Base-by-base conservation (phyloP, 2,797 vertebrate genomes). In the Apodemus agrarius region DNA sequence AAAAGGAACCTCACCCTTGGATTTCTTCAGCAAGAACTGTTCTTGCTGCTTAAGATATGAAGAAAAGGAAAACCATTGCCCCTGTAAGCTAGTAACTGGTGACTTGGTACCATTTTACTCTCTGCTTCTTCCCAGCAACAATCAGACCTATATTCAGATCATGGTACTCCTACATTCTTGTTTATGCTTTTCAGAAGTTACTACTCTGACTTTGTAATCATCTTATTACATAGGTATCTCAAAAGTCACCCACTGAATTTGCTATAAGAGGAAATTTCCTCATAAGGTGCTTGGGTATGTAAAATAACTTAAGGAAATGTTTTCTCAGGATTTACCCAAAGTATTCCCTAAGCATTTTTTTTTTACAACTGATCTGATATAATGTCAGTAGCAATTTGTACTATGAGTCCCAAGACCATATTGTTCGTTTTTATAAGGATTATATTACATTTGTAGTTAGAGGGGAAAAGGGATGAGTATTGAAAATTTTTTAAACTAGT, bases 181-280 rank as follows among this genome's bases (percentile, higher is more conserved):
- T 91, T 43, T 78, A 1, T 97, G 57, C 87, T 59, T 40, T 87
- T 92, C 54, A 29, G 54, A 95, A 85, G 74, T 92, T 54, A 94
- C 40, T 85, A 84, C 37, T 93, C 37, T 75, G 90, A 14, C 14
- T 29, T 82, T 84, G 24, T 80, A 92, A 85, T 91, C 57, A 59
- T 57, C 54, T 95, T 90, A 63, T 75, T 52, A 84, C 82, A 80
- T 75, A 31, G 13, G 13, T 87, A 65, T 82, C 91, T 96, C 52
- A 93, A 61, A 52, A n/a, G 94, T 93, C 87, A 95, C 95, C 95
- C 13, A 14, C 57, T 84, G 21, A 2, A 37, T 96, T 96, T 95
- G 93, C 61, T 96, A 2, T 89, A 97, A 92, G 92, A 96, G 90
- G 82, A 96, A 98, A 88, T 97, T 97, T 98, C 61, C 3, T 94